Conservation (phyloP, 2,797 vertebrate species). For the Chromis chromis region DNA sequence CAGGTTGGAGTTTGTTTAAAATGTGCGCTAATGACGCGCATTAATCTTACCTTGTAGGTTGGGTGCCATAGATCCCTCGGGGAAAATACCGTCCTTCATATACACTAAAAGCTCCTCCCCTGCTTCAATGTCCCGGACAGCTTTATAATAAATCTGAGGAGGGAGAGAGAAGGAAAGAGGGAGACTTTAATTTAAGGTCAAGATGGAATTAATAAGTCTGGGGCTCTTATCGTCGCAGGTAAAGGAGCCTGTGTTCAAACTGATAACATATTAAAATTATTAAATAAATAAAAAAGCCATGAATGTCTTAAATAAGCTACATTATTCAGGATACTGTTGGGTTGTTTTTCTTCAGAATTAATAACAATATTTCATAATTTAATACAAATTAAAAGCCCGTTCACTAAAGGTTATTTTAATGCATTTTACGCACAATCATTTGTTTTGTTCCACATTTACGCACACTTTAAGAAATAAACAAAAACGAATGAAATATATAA, state of each 20-base stretch:
- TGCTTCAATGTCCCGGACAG: conserved; percentile 95
- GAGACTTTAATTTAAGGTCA: conserved; percentile 53
- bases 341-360: background rate
- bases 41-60: conserved; percentile 95
- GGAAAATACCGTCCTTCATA: conserved; percentile 94
- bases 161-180: conserved; percentile 49
- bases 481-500: background rate
- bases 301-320: background rate
- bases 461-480: conserved; percentile 2
- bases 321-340: too few species aligned
- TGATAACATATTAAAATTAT: conserved; percentile 9
- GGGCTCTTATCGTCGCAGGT: conserved; percentile 12
- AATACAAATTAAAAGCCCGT: background rate
- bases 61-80: conserved; percentile 93
- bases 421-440: background rate
- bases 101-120: conserved; percentile 97
- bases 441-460: background rate
- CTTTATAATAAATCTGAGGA: conserved; percentile 95
- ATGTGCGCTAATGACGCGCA: conserved; percentile 88
- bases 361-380: background rate
- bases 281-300: background rate
- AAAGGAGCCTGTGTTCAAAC: background rate
- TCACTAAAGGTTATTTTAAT: background rate
- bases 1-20: conserved; percentile 89
- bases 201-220: conserved; percentile 38